These are phyloP conservation scores for Jordanella pulchra DNA, from an alignment of 2,797 vertebrate genomes.

Conservation along the genomic window DNA sequence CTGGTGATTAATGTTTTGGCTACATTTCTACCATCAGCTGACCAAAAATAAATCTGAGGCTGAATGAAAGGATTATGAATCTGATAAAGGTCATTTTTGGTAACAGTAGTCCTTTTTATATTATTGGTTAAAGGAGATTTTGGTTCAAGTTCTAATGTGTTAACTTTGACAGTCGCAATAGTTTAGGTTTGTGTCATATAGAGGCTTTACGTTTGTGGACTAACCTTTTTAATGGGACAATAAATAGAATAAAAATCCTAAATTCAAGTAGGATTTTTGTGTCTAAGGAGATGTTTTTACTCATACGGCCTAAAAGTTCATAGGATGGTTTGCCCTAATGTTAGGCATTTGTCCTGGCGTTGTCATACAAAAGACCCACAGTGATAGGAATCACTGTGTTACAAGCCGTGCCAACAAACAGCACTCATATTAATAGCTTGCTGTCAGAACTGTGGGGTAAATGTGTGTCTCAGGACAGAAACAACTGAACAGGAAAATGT, in stretches of 20 bases:
- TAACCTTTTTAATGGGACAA: neutral
- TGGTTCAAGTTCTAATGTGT: neutral
- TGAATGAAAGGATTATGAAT: neutral
- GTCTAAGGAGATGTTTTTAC: neutral
- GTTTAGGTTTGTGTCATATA: neutral
- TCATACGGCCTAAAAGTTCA: slow-evolving; percentile 16
- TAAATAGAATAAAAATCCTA: slow-evolving; percentile 11
- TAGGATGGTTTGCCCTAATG: slow-evolving; percentile 23
- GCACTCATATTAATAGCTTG: slow-evolving; percentile 72
- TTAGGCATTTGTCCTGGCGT: slow-evolving; percentile 34
- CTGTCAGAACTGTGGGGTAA: slow-evolving; percentile 68
- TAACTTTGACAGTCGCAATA: neutral
- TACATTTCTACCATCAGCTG: neutral
- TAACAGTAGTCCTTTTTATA: neutral
- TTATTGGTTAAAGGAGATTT: neutral
- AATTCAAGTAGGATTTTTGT: slow-evolving; percentile 14
- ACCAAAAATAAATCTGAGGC: neutral
- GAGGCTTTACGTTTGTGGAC: neutral
- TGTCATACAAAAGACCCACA: slow-evolving; percentile 53
- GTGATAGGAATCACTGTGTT: slow-evolving; percentile 73
- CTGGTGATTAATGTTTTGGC: neutral
- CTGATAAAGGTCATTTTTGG: neutral
- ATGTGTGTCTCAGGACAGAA: slow-evolving; percentile 43
- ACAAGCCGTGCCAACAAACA: slow-evolving; percentile 67
- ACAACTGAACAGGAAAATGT: slow-evolving; percentile 31